Conservation (phyloP, 2,797 vertebrate species). For the Limosa lapponica region DNA sequence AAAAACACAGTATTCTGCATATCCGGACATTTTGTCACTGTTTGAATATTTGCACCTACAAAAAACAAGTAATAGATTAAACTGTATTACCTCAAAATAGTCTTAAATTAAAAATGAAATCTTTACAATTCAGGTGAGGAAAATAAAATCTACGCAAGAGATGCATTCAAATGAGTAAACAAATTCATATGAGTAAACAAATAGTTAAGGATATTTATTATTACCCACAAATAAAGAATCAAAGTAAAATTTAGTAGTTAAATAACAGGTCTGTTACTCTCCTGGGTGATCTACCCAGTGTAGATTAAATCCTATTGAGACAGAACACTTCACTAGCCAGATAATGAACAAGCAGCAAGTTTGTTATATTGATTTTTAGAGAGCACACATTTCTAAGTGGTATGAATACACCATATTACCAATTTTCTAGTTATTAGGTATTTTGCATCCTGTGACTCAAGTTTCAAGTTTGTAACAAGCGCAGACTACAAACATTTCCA, state of each 20-base stretch:
- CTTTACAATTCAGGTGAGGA: neutral
- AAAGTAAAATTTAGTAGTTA: constrained; percentile 54
- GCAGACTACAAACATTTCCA: neutral
- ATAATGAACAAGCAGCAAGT: constrained; percentile 67
- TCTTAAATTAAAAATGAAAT: neutral
- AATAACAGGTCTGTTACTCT: constrained; percentile 54
- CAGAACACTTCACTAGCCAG: constrained; percentile 6
- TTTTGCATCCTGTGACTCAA: neutral
- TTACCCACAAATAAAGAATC: constrained; percentile 52
- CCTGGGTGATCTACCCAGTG: constrained; percentile 40
- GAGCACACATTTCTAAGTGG: constrained; percentile 32
- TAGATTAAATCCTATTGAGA: constrained; percentile 39
- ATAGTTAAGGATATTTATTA: constrained; percentile 39
- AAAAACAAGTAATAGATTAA: neutral
- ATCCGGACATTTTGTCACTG: neutral
- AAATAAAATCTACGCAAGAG: neutral
- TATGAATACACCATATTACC: constrained; percentile 22
- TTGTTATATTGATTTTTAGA: constrained; percentile 62
- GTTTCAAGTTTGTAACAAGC: neutral
- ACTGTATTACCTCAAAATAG: neutral
- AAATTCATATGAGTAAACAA: neutral
- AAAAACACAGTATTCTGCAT: neutral
- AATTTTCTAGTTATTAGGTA: constrained; percentile 6
- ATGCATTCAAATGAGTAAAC: neutral
- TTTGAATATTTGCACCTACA: neutral